Percentiles rank a stretch among this genome's conserved stretches.
phyloP scores from a whole-genome alignment of 2,888 invertebrate genomes.

The Melieria picta region DNA sequence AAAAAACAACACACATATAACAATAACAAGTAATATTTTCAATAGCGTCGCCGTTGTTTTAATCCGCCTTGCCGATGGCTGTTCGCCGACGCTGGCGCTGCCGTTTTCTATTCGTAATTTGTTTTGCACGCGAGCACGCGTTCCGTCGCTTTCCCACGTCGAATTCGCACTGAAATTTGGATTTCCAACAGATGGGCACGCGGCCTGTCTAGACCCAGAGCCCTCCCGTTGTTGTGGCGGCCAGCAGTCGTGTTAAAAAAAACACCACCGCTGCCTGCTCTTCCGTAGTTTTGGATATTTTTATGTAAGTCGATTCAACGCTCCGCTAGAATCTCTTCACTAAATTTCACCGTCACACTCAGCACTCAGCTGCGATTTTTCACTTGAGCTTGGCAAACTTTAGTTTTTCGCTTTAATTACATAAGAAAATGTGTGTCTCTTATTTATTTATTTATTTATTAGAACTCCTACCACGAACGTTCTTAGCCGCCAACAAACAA shows the following conservation, averaged over 20 bases:
- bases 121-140: not conserved
- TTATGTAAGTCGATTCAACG: too few relatives aligned
- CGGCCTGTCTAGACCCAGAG: not conserved
- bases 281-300: too few relatives aligned
- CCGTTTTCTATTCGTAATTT: not conserved
- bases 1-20: not conserved
- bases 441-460: too few relatives aligned
- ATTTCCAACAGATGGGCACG: constrained; percentile 4
- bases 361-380: too few relatives aligned
- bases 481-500: too few relatives aligned
- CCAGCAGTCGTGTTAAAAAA: not conserved
- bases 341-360: too few relatives aligned
- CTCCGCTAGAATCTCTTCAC: too few relatives aligned
- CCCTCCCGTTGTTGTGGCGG: not conserved
- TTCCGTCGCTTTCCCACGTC: constrained; percentile 30
- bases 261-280: too few relatives aligned
- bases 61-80: not conserved
- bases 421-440: too few relatives aligned
- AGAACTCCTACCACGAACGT: too few relatives aligned
- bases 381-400: too few relatives aligned
- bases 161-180: constrained; percentile 35
- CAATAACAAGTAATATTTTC: not conserved
- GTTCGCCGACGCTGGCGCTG: constrained; percentile 1
- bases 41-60: not conserved
- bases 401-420: too few relatives aligned